These are phyloP conservation scores for Agrenia bidenticulata DNA, from an alignment of 2,888 invertebrate genomes.

Conservation along the genomic window DNA sequence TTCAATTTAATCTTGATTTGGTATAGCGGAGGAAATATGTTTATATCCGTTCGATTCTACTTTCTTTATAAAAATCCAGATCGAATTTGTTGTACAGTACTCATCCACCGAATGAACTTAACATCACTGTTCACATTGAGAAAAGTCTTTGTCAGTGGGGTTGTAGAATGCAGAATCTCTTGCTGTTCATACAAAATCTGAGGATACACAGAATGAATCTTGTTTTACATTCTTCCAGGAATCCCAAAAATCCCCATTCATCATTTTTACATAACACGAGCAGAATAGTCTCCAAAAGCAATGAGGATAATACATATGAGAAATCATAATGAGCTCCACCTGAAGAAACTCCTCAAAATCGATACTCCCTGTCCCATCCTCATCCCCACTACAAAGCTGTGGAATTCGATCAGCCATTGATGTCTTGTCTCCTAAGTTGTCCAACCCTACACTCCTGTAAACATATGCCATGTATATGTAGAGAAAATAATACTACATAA, in stretches of 20 bases:
- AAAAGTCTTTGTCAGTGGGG: conserved; percentile 42
- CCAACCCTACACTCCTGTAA: conserved; percentile 47
- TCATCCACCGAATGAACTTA: conserved; percentile 50
- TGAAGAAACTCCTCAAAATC: conserved; percentile 51
- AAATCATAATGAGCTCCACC: too few relatives aligned
- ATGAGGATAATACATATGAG: too few relatives aligned
- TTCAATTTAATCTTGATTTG: too few relatives aligned
- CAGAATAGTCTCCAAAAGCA: too few relatives aligned
- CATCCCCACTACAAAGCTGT: conserved; percentile 43
- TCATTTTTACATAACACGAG: neutral
- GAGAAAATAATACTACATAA: neutral
- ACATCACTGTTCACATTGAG: conserved; percentile 46
- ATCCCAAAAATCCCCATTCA: neutral
- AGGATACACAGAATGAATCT: too few relatives aligned
- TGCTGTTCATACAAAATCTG: conserved; percentile 40
- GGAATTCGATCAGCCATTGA: conserved; percentile 43
- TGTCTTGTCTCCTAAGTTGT: conserved; percentile 49
- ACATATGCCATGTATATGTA: too few relatives aligned
- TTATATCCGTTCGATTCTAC: too few relatives aligned
- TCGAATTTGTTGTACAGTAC: conserved; percentile 48
- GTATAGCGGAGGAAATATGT: too few relatives aligned
- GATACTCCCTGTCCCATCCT: conserved; percentile 51
- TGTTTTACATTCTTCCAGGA: too few relatives aligned
- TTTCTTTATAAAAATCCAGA: conserved; percentile 46
- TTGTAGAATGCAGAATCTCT: conserved; percentile 28